phyloP scores from a whole-genome alignment of 2,888 invertebrate species.

The Drosophila aldrichi region DNA sequence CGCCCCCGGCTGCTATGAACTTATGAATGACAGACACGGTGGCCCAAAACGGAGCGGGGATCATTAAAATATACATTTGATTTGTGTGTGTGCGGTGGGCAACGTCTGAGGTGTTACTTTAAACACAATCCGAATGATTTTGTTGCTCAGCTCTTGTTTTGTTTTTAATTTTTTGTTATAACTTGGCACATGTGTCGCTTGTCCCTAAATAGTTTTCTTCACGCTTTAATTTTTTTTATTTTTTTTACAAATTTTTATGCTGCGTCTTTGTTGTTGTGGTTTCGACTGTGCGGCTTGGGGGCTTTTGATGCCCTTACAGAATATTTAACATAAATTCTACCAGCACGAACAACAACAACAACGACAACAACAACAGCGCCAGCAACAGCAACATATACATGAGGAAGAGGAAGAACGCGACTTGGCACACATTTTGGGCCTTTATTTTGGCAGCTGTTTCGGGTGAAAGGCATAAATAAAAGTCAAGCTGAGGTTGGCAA shows the following conservation, averaged over 20 bases:
- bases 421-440: constrained; percentile 58
- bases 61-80: constrained; percentile 52
- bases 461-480: constrained; percentile 72
- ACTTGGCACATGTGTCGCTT: constrained; percentile 69
- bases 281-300: constrained; percentile 34
- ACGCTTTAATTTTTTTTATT: constrained; percentile 10
- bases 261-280: constrained; percentile 37
- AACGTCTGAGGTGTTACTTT: constrained; percentile 45
- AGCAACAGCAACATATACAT: constrained; percentile 22
- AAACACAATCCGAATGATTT: constrained; percentile 38
- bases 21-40: constrained; percentile 51
- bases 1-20: constrained; percentile 41
- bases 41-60: constrained; percentile 20
- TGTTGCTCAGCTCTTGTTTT: constrained; percentile 26
- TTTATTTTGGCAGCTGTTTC: constrained; percentile 47
- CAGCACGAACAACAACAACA: constrained; percentile 39
- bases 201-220: constrained; percentile 55
- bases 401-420: constrained; percentile 28
- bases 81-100: constrained; percentile 32
- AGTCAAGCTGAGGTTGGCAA: constrained; percentile 31
- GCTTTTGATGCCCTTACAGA: constrained; percentile 59
- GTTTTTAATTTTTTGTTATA: constrained; percentile 57
- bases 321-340: constrained; percentile 70
- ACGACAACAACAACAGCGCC: constrained; percentile 20
- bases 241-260: constrained; percentile 26